Conservation (phyloP, 2,797 vertebrate species). For the Huso huso region DNA sequence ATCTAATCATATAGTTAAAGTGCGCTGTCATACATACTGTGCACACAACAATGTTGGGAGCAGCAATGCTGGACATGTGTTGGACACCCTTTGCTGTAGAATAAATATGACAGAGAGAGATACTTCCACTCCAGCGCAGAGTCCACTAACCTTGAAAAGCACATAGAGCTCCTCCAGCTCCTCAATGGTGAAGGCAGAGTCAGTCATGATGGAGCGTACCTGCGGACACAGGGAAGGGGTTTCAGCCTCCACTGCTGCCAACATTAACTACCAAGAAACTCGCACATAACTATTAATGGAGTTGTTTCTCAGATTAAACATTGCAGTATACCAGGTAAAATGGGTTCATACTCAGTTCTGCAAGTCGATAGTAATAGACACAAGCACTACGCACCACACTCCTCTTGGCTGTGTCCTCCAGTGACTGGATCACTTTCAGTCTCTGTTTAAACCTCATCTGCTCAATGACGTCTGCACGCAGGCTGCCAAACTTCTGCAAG, state of each 20-base stretch:
- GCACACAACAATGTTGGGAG: too few species aligned
- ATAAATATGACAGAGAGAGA: background rate
- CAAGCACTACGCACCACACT: slow-evolving; percentile 74
- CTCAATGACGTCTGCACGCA: slow-evolving; percentile 84
- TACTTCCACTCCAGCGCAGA: background rate
- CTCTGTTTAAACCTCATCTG: slow-evolving; percentile 98
- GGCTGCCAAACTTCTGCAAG: slow-evolving; percentile 75
- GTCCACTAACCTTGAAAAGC: slow-evolving; percentile 81
- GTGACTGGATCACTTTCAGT: slow-evolving; percentile 91
- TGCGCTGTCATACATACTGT: too few species aligned
- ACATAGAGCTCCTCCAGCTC: slow-evolving; percentile 90
- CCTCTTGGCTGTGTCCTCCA: slow-evolving; percentile 92
- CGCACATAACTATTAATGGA: too few species aligned
- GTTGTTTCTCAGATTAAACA: too few species aligned
- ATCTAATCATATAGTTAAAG: too few species aligned
- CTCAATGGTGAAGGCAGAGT: slow-evolving; percentile 86
- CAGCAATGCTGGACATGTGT: too few species aligned
- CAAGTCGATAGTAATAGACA: background rate
- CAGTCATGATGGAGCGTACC: slow-evolving; percentile 89
- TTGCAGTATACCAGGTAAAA: too few species aligned
- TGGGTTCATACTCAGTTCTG: too few species aligned
- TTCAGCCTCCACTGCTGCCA: too few species aligned
- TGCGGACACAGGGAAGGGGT: slow-evolving; percentile 33
- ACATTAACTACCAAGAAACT: too few species aligned
- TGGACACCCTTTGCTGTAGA: too few species aligned